A percentile compares a stretch with the other conserved stretches of the same genome.
Conservation (phyloP, 2,797 vertebrate genomes). For the Phylloscopus collybita region DNA sequence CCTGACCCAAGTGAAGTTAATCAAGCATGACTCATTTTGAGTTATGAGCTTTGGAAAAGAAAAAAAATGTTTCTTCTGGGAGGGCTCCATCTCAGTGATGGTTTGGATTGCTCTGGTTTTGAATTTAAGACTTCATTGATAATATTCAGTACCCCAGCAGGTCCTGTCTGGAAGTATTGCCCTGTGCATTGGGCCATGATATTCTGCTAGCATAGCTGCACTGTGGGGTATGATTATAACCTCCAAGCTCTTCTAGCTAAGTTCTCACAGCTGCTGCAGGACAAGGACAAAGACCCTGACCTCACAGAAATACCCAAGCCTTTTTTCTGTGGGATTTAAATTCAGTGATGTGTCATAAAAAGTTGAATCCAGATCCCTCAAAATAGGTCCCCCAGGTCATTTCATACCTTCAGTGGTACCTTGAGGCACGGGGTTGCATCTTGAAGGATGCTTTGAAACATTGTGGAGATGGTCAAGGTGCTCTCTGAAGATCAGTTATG, state of each 20-base stretch:
- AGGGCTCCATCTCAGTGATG: background rate
- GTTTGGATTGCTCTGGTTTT: background rate
- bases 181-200: background rate
- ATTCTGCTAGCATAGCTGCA: background rate
- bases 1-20: constrained; percentile 44
- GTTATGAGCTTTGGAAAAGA: constrained; percentile 1
- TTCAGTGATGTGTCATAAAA: background rate
- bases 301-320: background rate
- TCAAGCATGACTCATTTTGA: constrained; percentile 31
- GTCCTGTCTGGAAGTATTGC: background rate
- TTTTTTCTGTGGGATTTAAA: background rate
- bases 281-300: constrained; percentile 4
- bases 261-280: background rate
- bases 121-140: background rate
- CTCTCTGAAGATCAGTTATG: background rate
- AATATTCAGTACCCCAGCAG: background rate
- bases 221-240: background rate
- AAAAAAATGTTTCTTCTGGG: constrained; percentile 22
- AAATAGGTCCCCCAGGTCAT: background rate
- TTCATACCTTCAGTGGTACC: background rate
- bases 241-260: background rate
- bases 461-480: background rate
- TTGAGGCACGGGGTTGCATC: background rate
- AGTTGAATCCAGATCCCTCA: background rate
- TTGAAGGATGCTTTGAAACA: background rate